A percentile compares a stretch with the other conserved stretches of the same genome.
Conservation (phyloP, 2,797 vertebrate genomes). For the Chloroceryle inda region DNA sequence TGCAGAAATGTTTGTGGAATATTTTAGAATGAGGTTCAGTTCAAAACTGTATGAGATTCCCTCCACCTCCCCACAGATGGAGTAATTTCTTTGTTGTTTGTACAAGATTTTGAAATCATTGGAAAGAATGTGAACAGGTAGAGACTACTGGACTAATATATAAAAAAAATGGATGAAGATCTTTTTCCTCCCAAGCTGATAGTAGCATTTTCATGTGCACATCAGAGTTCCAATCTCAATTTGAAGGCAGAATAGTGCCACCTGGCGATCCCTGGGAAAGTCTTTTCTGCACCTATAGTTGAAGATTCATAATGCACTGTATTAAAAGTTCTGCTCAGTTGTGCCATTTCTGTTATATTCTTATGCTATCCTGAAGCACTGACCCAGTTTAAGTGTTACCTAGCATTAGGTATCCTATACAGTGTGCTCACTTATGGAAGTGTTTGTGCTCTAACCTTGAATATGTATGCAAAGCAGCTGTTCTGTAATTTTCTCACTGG, state of each 20-base stretch:
- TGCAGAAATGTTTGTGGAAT: background rate
- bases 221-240: background rate
- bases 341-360: fast-evolving
- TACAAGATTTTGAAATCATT: background rate
- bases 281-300: background rate
- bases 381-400: background rate
- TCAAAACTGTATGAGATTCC: background rate
- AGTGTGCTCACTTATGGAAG: background rate
- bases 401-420: background rate
- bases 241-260: slow-evolving; percentile 74
- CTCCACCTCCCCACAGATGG: background rate
- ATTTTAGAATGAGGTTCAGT: background rate
- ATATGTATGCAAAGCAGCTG: background rate
- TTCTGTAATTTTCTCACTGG: background rate
- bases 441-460: background rate
- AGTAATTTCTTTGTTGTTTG: slow-evolving; percentile 29
- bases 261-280: slow-evolving; percentile 59
- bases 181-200: background rate
- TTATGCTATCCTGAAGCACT: background rate
- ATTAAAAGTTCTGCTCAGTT: background rate
- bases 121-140: background rate
- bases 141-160: background rate
- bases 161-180: background rate
- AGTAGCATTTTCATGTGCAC: background rate
- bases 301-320: fast-evolving